Evolutionary conservation across 2,113 vertebrate species (phyloP), one percentile per base, ranked within the genome.

Genomic region (Phycodurus eques): DNA sequence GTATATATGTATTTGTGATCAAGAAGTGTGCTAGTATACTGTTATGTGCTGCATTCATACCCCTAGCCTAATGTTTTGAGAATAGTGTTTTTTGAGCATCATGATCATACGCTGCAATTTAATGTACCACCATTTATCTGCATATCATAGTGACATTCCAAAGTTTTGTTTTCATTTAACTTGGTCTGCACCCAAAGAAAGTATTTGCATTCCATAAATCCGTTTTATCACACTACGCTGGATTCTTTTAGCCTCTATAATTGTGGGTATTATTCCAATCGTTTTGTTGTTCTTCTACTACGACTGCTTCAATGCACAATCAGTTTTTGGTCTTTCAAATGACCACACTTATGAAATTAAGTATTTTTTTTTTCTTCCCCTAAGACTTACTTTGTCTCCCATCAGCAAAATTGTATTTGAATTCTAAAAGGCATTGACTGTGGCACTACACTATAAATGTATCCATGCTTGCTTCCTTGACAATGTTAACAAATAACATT

Each of bases 401-500:
- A 13, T 47, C 46, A 47, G 46, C 46, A 10, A 47, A 3, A 47
- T 47, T 15, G 43, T 4, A 76, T 17, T 31, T 49, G 10, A 54
- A 19, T 43, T 44, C 42, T 57, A 43, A 57, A 46, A 70, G 68
- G 35, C 20, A 46, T n/a, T 71, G 64, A 57, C 67, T 43, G 46
- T 27, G 14, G 33, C 27, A 59, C 44, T 49, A 7, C 47, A 27
- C 44, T 20, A 59, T 6, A 69, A 44, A 65, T 27, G 47, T 62
- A 11, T 70, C 13, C 65, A 31, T 57, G 12, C 15, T 62, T 19
- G 47, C 15, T 54, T 72, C 51, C 68, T 75, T 82, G 61, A 76
- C 61, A 59, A 54, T 80, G 61, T 74, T 67, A 62, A 71, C 13
- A 72, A 77, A 77, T 72, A 56, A 81, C 76, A 12, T 47, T 47